These are phyloP conservation scores for Lepidurus couesii DNA, from an alignment of 1,140 invertebrate genomes.

Conservation along the genomic window DNA sequence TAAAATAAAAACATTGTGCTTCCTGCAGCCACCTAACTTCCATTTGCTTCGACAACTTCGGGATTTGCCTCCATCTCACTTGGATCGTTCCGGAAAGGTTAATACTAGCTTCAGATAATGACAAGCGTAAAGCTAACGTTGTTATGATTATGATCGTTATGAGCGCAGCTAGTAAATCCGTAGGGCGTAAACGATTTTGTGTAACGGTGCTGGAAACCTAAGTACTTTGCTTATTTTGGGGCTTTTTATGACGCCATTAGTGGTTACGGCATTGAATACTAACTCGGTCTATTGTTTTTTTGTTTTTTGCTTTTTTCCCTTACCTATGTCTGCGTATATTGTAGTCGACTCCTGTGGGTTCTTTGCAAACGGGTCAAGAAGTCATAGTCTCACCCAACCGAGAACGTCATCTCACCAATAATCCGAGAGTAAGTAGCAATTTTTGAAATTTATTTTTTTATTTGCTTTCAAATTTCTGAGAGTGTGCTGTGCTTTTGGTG, in stretches of 20 bases:
- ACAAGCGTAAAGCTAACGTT: not conserved
- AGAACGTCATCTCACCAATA: conserved; percentile 68
- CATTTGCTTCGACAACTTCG: conserved; percentile 33
- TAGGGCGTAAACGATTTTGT: not conserved
- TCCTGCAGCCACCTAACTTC: conserved; percentile 34
- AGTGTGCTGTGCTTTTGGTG: not conserved
- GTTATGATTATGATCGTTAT: not conserved
- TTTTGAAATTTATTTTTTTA: not conserved
- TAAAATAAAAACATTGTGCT: not conserved
- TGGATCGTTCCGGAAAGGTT: conserved; percentile 35
- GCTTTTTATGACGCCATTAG: not conserved
- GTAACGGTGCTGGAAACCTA: not conserved
- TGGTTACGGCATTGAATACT: not conserved
- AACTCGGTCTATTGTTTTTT: conserved; percentile 23
- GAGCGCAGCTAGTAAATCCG: conserved; percentile 12
- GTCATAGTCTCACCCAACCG: conserved; percentile 81
- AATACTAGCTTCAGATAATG: not conserved
- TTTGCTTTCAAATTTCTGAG: not conserved
- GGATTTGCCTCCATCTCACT: conserved; percentile 35
- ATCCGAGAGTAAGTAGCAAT: conserved; percentile 59
- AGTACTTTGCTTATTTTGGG: conserved; percentile 12
- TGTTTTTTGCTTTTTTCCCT: conserved; percentile 32
- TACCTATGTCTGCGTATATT: conserved; percentile 41
- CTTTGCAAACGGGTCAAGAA: conserved; percentile 74
- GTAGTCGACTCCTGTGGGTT: conserved; percentile 85